These are phyloP conservation scores for Drosophila willistoni DNA, from an alignment of 1,140 invertebrate genomes.

Conservation along the genomic window DNA sequence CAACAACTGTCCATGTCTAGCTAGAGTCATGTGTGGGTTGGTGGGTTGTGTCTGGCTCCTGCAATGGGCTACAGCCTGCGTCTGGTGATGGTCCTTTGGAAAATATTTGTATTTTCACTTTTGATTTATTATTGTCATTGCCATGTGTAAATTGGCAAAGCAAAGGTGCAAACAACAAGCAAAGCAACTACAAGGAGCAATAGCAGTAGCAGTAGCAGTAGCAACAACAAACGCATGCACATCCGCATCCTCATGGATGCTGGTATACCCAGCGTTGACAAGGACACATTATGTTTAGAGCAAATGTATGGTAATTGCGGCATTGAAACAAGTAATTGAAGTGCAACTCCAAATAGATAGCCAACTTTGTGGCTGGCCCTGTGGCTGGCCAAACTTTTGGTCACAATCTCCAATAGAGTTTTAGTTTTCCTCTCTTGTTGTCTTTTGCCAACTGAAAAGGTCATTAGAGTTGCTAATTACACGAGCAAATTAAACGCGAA, in stretches of 20 bases:
- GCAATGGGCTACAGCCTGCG: slow-evolving; percentile 4
- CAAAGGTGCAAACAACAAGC: slow-evolving; percentile 78
- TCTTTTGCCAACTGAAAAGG: slow-evolving; percentile 36
- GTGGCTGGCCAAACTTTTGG: slow-evolving; percentile 18
- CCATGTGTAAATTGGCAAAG: slow-evolving; percentile 79
- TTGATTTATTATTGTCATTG: slow-evolving; percentile 82
- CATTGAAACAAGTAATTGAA: slow-evolving; percentile 80
- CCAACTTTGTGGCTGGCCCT: slow-evolving; percentile 26
- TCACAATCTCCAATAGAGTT: slow-evolving; percentile 24
- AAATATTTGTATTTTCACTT: slow-evolving; percentile 82
- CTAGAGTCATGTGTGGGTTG: slow-evolving; percentile 32
- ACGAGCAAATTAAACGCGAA: slow-evolving; percentile 50
- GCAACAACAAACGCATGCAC: not conserved
- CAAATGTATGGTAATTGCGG: slow-evolving; percentile 81
- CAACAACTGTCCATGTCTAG: slow-evolving; percentile 46
- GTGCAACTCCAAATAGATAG: slow-evolving; percentile 70
- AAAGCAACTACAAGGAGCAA: slow-evolving; percentile 36
- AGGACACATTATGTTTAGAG: slow-evolving; percentile 75
- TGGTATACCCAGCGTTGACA: slow-evolving; percentile 53
- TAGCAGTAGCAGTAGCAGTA: slow-evolving; percentile 12
- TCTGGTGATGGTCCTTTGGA: slow-evolving; percentile 38
- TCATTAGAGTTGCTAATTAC: slow-evolving; percentile 74
- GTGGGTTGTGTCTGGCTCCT: slow-evolving; percentile 30
- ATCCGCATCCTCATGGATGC: slow-evolving; percentile 16
- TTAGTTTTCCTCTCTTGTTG: slow-evolving; percentile 23